A percentile compares a stretch with the other conserved stretches of the same genome.
Evolutionary conservation across 2,888 invertebrate genomes (phyloP).

Genomic region (Drosophila colorata): DNA sequence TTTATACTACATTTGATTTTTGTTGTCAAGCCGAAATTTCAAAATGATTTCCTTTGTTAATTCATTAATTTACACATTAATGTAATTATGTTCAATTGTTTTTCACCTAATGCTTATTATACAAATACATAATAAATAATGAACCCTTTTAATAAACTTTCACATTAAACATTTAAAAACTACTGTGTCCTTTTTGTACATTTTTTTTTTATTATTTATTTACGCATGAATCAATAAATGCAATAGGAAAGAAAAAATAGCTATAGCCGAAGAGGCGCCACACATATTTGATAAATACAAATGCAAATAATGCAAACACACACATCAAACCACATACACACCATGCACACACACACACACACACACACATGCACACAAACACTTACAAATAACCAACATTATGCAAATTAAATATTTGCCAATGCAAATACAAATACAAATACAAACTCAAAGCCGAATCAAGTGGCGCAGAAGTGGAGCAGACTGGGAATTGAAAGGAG

Average conservation of each 20-base stretch:
- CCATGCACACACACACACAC: background rate
- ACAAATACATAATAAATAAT: constrained; percentile 17
- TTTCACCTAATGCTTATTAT: background rate
- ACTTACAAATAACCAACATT: constrained; percentile 66
- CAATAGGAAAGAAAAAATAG: constrained; percentile 4
- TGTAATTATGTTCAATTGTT: constrained; percentile 30
- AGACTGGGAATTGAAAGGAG: background rate
- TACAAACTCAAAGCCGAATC: constrained; percentile 34
- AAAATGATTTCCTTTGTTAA: constrained; percentile 3
- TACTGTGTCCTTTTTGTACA: constrained; percentile 1
- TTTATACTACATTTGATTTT: background rate
- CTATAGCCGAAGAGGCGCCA: constrained; percentile 1
- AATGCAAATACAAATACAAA: constrained; percentile 43
- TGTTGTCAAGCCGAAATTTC: background rate
- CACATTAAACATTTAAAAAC: constrained; percentile 2
- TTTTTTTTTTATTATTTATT: constrained; percentile 23
- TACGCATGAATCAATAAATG: constrained; percentile 36
- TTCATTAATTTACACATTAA: constrained; percentile 23
- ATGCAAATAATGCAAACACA: constrained; percentile 57
- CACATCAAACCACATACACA: constrained; percentile 1
- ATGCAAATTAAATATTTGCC: constrained; percentile 78
- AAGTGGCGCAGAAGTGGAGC: constrained; percentile 27
- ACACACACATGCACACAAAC: background rate
- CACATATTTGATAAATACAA: constrained; percentile 58
- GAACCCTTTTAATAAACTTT: constrained; percentile 20